Conservation (phyloP, 1,140 invertebrate genomes). For the Drosophila leontia region DNA sequence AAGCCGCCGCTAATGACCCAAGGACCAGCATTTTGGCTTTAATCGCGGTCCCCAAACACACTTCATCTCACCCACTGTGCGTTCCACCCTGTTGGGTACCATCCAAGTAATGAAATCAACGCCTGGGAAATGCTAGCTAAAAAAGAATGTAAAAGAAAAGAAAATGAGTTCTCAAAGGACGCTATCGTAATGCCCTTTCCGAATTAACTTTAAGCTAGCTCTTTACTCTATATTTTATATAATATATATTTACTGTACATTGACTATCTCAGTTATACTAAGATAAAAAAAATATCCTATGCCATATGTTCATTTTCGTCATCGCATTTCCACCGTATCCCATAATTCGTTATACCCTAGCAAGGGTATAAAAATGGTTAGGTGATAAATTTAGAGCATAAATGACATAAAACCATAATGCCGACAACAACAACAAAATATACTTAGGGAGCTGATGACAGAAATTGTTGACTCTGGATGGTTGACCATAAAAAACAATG, state of each 20-base stretch:
- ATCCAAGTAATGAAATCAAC: conserved; percentile 3
- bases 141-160: background rate
- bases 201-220: too few relatives aligned
- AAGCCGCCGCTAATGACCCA: background rate
- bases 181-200: background rate
- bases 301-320: too few relatives aligned
- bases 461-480: background rate
- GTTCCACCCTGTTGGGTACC: background rate
- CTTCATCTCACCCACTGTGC: background rate
- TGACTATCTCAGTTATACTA: background rate
- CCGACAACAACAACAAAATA: background rate
- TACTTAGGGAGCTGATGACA: background rate
- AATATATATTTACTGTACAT: background rate
- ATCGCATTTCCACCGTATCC: background rate
- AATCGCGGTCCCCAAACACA: background rate
- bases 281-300: background rate
- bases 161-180: background rate
- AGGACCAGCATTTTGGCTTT: conserved; percentile 1
- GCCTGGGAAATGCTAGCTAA: background rate
- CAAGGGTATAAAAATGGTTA: background rate
- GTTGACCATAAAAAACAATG: background rate
- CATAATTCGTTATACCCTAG: background rate
- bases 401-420: background rate
- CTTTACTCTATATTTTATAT: background rate
- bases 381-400: background rate